A percentile compares a stretch with the other conserved stretches of the same genome.
Conservation (phyloP, 2,797 vertebrate species). For the Squalus acanthias region DNA sequence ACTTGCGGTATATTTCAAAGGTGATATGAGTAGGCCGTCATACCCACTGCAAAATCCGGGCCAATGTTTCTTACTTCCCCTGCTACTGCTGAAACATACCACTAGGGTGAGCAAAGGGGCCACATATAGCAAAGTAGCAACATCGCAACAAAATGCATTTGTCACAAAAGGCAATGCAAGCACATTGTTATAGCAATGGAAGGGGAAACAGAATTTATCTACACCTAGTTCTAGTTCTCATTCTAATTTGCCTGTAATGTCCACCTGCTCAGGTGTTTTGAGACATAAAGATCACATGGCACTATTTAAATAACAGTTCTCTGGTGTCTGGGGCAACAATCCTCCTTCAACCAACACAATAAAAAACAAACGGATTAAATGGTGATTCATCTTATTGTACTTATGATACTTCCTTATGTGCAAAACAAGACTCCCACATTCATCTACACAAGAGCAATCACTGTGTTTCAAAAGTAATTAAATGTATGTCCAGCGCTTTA, state of each 20-base stretch:
- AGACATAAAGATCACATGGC: not conserved
- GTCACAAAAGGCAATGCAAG: not conserved
- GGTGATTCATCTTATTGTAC: not conserved
- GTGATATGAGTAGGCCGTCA: too few species aligned
- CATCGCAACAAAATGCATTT: not conserved
- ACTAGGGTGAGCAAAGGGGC: not conserved
- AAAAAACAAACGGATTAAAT: not conserved
- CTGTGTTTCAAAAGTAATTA: not conserved
- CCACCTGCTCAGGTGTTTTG: not conserved
- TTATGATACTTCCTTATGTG: not conserved
- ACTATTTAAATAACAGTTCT: not conserved
- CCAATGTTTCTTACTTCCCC: not conserved
- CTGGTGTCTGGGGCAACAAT: not conserved
- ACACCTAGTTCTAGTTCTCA: not conserved
- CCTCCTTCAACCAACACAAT: not conserved
- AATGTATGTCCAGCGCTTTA: too few species aligned
- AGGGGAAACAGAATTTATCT: not conserved
- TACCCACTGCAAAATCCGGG: too few species aligned
- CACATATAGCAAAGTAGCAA: not conserved
- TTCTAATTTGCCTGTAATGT: not conserved
- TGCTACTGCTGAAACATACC: not conserved
- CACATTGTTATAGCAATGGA: not conserved
- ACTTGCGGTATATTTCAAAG: too few species aligned
- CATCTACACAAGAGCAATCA: not conserved
- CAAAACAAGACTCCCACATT: not conserved